phyloP scores from a whole-genome alignment of 2,113 vertebrate species.

The Calypte anna region DNA sequence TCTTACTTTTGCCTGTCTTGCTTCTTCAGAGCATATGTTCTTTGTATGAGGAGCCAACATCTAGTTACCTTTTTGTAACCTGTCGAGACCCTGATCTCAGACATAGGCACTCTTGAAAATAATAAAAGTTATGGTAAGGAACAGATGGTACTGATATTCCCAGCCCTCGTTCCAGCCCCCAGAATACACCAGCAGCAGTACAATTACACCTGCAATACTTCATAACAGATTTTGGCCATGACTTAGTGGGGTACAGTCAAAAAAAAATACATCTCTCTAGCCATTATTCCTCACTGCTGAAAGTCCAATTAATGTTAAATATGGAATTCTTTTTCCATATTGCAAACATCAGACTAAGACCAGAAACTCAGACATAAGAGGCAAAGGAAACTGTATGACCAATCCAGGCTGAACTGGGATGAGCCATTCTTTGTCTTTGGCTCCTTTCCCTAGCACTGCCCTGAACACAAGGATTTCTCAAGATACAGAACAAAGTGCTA shows the following conservation, averaged over 20 bases:
- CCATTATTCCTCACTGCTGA: background rate
- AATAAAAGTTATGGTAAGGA: background rate
- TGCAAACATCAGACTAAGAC: background rate
- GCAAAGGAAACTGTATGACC: background rate
- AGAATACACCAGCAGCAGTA: background rate
- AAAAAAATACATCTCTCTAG: background rate
- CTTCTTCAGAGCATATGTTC: background rate
- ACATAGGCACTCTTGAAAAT: background rate
- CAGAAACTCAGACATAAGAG: background rate
- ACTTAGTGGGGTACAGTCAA: background rate
- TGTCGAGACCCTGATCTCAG: background rate
- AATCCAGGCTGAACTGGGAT: background rate
- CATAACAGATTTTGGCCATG: background rate
- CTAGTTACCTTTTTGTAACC: background rate
- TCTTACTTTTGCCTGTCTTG: slow-evolving; percentile 12
- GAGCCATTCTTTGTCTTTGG: background rate
- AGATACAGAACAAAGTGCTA: background rate
- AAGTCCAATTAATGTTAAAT: background rate
- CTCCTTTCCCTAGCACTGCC: background rate
- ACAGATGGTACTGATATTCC: background rate
- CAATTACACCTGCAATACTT: background rate
- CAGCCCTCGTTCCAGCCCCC: background rate
- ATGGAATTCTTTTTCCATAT: background rate
- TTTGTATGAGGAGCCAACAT: background rate
- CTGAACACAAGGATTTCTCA: background rate